These are phyloP conservation scores for Periophthalmus magnuspinnatus DNA, from an alignment of 2,797 vertebrate species.

Conservation along the genomic window DNA sequence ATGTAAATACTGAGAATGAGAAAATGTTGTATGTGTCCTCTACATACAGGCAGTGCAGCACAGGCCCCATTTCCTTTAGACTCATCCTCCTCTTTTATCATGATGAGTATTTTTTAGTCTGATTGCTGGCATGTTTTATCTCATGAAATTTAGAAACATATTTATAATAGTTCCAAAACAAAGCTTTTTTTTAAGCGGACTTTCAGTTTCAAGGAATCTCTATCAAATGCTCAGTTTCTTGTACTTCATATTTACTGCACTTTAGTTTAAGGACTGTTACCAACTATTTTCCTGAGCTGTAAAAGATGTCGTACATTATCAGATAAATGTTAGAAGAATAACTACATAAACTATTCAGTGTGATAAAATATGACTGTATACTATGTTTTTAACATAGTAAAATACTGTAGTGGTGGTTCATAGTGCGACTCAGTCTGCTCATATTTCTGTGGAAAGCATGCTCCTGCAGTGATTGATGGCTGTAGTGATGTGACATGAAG, in stretches of 20 bases:
- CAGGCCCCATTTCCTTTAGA: too few species aligned
- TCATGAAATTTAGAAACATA: background rate
- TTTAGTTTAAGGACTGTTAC: background rate
- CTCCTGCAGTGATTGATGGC: slow-evolving; percentile 45
- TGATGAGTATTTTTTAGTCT: slow-evolving; percentile 17
- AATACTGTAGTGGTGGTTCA: background rate
- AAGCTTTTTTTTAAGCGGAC: background rate
- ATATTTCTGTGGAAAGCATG: slow-evolving; percentile 38
- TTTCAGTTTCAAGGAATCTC: too few species aligned
- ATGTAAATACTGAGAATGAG: too few species aligned
- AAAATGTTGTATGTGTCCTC: too few species aligned
- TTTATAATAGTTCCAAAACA: background rate
- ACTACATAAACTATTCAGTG: background rate
- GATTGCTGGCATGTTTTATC: background rate
- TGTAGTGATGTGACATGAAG: slow-evolving; percentile 42
- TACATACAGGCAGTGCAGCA: too few species aligned
- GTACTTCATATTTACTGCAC: too few species aligned
- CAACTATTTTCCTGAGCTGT: background rate
- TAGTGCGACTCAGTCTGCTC: slow-evolving; percentile 38
- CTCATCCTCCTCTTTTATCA: slow-evolving; percentile 18
- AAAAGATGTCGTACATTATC: background rate
- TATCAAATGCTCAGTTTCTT: too few species aligned
- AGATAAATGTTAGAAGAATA: background rate
- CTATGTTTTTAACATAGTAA: background rate
- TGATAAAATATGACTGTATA: background rate